A percentile compares a stretch with the other conserved stretches of the same genome.
Conservation (phyloP, 2,888 invertebrate species). For the Zygothrica quintamaculata region DNA sequence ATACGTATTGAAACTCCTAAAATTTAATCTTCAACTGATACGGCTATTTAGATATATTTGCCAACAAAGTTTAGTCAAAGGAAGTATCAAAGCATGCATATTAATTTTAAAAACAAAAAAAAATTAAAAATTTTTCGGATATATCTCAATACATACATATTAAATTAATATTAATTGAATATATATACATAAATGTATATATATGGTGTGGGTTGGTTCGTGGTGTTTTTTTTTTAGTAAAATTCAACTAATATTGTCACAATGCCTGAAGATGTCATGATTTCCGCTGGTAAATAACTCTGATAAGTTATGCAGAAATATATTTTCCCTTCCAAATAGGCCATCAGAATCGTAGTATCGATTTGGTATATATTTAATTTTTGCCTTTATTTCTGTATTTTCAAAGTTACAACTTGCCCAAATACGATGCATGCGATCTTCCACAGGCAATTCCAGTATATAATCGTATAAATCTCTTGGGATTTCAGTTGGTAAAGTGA, state of each 20-base stretch:
- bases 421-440: conserved; percentile 53
- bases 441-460: conserved; percentile 34
- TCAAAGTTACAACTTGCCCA: conserved; percentile 47
- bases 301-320: conserved; percentile 8
- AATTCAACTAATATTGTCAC: too few species aligned
- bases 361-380: conserved; percentile 48
- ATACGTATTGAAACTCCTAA: neutral
- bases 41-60: neutral
- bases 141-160: neutral
- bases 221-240: too few species aligned
- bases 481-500: conserved; percentile 38
- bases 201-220: too few species aligned
- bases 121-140: neutral
- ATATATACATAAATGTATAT: neutral
- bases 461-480: conserved; percentile 45
- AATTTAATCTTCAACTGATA: neutral
- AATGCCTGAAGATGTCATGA: conserved; percentile 47
- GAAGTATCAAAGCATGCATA: too few species aligned
- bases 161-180: neutral
- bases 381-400: neutral
- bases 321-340: conserved; percentile 22
- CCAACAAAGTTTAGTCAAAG: conserved; percentile 7
- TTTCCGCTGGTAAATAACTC: conserved; percentile 55
- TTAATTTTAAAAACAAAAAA: neutral
- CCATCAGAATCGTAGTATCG: conserved; percentile 40